Base-by-base conservation (phyloP, 2,888 invertebrate genomes). In the Tanytarsus gracilentus region DNA sequence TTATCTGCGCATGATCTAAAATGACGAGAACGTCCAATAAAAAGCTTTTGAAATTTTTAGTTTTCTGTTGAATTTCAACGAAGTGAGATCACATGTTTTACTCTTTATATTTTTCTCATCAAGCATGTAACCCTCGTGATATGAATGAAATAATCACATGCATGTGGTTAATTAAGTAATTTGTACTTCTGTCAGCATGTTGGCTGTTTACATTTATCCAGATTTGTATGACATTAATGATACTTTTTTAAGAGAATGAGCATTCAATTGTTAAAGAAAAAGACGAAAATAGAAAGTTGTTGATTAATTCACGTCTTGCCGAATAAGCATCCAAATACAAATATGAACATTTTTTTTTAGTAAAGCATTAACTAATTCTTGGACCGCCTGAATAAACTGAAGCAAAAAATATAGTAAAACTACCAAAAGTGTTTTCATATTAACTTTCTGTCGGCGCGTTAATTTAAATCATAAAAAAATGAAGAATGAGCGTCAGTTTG, bases 21-120 rank as follows among this genome's bases (percentile, higher is more conserved):
- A 18, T 9, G n/a, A n/a, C 27, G 18, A 30, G 25, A 55, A 23
- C 55, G 40, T 55, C 55, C 55, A 55, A 55, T 55, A 55, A 55
- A 55, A 55, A 55, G 55, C 55, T 55, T 55, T 23, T 40, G 55
- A 55, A 55, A 39, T 55, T 55, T 55, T 55, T 40, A 55, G 55
- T 55, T 25, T n/a, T 39, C 39, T 25, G n/a, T 27, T 9, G 18
- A 23, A 7, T 55, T 55, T 40, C 40, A 26, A 55, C 55, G 40
- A 39, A 26, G 40, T 6, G 18, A 25, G 26, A 14, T 14, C 40
- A 18, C 33, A 16, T 16, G 16, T 39, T 18, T 40, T 26, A 25
- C 27, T 14, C 25, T 25, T 49, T 23, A 23, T 23, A 21, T 44
- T 44, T 44, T 11, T 44, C 44, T 11, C 11, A 44, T 7, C n/a